A percentile compares a stretch with the other conserved stretches of the same genome.
Evolutionary conservation across 2,888 invertebrate species (phyloP).

Genomic region (Lithophane semibrunnea): DNA sequence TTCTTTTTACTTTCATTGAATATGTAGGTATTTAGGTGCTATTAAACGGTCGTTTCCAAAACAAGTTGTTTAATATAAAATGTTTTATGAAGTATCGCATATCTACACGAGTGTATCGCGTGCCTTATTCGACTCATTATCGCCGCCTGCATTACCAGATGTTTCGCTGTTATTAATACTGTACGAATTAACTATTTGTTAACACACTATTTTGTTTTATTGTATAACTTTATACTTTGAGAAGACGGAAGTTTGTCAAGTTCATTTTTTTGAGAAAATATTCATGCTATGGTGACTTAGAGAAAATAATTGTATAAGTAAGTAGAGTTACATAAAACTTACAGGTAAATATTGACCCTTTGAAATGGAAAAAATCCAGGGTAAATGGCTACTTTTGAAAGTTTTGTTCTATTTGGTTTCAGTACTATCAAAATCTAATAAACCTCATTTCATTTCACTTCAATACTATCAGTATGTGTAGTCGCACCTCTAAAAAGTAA

Average conservation of each 20-base stretch:
- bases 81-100: conserved; percentile 18
- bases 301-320: neutral
- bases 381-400: neutral
- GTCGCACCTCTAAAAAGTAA: neutral
- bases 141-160: conserved; percentile 81
- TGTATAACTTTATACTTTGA: conserved; percentile 29
- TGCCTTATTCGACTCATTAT: conserved; percentile 75
- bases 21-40: neutral
- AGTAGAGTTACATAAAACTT: neutral
- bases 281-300: neutral
- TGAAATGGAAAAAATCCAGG: neutral
- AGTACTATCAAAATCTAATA: neutral
- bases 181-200: conserved; percentile 71
- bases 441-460: neutral
- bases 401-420: neutral
- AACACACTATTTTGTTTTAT: conserved; percentile 56
- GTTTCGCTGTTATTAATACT: conserved; percentile 81
- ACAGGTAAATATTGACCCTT: neutral
- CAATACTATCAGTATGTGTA: neutral
- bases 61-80: neutral
- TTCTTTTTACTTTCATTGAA: too few relatives aligned
- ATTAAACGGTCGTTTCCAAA: neutral
- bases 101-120: conserved; percentile 47
- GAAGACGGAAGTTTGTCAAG: conserved; percentile 16
- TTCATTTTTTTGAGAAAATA: neutral